Percentiles rank a stretch among this genome's conserved stretches.
phyloP scores from a whole-genome alignment of 2,113 vertebrate species.

The Lagopus muta region DNA sequence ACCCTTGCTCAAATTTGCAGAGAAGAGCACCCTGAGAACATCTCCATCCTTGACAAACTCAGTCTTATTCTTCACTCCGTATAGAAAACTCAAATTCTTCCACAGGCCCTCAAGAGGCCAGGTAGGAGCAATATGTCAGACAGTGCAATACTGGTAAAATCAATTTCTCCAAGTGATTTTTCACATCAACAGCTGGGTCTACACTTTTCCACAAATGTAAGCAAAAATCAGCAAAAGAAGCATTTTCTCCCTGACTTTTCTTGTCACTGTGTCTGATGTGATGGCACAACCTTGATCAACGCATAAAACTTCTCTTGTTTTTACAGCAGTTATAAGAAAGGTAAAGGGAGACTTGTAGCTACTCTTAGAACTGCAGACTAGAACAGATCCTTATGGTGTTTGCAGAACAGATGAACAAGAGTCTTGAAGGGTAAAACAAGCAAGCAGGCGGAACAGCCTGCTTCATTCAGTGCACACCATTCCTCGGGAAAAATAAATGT shows the following conservation, averaged over 20 bases:
- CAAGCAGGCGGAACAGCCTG: background rate
- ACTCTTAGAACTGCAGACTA: background rate
- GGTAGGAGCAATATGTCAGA: background rate
- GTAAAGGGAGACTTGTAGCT: background rate
- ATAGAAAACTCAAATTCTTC: background rate
- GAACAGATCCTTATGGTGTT: background rate
- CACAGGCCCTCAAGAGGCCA: background rate
- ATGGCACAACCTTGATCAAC: background rate
- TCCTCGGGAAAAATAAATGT: constrained; percentile 36
- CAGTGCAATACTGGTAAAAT: background rate
- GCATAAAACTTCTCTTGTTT: background rate
- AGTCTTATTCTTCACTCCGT: background rate
- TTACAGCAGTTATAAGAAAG: background rate
- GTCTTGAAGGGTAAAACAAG: constrained; percentile 16
- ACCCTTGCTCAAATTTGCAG: background rate
- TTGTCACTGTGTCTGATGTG: background rate
- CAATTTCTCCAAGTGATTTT: background rate
- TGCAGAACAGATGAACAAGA: constrained; percentile 19
- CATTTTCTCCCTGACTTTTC: background rate
- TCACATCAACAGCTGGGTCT: background rate
- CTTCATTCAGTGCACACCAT: background rate
- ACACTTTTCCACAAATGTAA: background rate
- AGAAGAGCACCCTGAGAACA: background rate
- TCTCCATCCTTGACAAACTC: background rate
- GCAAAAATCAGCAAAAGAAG: background rate